Evolutionary conservation across 2,797 vertebrate genomes (phyloP).

Genomic region (Lagodon rhomboides): DNA sequence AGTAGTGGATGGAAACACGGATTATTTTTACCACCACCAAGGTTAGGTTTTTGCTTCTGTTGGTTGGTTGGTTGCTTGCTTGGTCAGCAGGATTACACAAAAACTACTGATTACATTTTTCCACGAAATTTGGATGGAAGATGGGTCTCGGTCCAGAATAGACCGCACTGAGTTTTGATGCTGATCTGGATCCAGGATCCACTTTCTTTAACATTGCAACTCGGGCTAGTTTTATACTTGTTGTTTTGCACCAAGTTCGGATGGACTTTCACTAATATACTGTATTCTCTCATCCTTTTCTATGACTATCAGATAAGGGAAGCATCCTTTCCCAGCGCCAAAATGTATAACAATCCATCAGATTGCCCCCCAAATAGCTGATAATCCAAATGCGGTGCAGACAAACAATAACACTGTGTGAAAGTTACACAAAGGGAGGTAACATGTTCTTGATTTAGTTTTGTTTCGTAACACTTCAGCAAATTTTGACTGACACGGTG

Average conservation of each 20-base stretch:
- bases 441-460: slow-evolving; percentile 1
- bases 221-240: too few relatives aligned
- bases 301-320: not conserved
- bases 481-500: slow-evolving; percentile 35
- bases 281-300: not conserved
- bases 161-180: not conserved
- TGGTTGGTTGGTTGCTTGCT: too few relatives aligned
- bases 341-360: not conserved
- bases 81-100: too few relatives aligned
- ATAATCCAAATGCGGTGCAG: slow-evolving; percentile 7
- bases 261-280: not conserved
- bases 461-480: slow-evolving; percentile 19
- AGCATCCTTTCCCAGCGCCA: not conserved
- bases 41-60: too few relatives aligned
- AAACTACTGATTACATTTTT: too few relatives aligned
- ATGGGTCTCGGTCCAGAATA: too few relatives aligned
- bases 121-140: too few relatives aligned
- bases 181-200: not conserved
- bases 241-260: not conserved
- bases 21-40: too few relatives aligned
- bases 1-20: not conserved
- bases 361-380: not conserved
- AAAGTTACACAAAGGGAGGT: slow-evolving; percentile 26
- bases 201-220: too few relatives aligned
- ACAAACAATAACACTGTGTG: not conserved